Evolutionary conservation across 2,113 vertebrate species (phyloP).

Genomic region (Xiphophorus maculatus): DNA sequence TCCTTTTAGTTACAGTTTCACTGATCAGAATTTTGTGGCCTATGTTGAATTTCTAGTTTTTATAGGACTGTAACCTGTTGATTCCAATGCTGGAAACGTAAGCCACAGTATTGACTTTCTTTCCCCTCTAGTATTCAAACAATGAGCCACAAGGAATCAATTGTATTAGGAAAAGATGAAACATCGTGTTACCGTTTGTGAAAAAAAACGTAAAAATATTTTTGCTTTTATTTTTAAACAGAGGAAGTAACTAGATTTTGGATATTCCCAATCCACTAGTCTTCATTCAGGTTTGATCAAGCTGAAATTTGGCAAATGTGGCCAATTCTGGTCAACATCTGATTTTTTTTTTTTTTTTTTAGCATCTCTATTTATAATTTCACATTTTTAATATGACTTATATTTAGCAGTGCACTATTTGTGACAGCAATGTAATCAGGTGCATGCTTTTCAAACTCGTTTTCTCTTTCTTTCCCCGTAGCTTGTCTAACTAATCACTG

Average conservation of each 20-base stretch:
- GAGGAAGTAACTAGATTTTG: neutral
- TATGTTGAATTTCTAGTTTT: neutral
- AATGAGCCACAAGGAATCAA: neutral
- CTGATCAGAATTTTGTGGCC: neutral
- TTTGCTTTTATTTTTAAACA: too few species aligned
- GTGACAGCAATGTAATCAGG: neutral
- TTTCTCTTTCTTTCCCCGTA: slow-evolving; percentile 9
- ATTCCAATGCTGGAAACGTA: neutral
- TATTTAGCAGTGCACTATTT: neutral
- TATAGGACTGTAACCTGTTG: neutral
- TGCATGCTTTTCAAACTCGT: neutral
- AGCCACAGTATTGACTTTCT: neutral
- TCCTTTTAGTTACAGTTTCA: neutral
- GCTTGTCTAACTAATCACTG: slow-evolving; percentile 50
- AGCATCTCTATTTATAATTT: neutral
- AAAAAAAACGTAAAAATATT: too few species aligned
- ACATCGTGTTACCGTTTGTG: neutral
- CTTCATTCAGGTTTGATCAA: neutral
- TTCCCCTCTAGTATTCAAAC: neutral
- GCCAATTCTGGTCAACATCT: too few species aligned
- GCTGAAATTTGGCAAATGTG: neutral
- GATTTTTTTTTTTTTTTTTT: neutral
- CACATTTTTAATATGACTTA: neutral
- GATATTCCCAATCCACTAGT: neutral
- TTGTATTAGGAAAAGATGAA: neutral